These are phyloP conservation scores for Urosaurus nigricauda DNA, from an alignment of 2,797 vertebrate species.

Conservation along the genomic window DNA sequence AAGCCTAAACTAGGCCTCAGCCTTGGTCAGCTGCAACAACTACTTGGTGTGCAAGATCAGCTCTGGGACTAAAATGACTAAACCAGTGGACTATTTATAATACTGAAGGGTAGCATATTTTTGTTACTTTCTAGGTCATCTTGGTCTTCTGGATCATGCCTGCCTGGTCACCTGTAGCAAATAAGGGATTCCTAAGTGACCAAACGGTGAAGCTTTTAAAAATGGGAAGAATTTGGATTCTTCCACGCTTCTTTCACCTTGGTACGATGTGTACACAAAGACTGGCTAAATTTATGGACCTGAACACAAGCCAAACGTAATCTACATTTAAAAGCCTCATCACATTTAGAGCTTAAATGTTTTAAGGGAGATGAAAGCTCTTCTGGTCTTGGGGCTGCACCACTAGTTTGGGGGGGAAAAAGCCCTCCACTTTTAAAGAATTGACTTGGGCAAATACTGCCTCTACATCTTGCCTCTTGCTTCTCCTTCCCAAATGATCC, in stretches of 20 bases:
- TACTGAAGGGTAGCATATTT: conserved; percentile 24
- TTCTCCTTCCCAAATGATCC: not conserved
- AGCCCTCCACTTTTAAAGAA: too few relatives aligned
- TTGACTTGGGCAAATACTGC: not conserved
- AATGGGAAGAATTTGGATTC: not conserved
- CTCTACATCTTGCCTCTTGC: too few relatives aligned
- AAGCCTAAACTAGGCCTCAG: conserved; percentile 65
- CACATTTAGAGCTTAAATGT: too few relatives aligned
- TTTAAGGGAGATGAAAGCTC: not conserved
- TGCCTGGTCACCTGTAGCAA: not conserved
- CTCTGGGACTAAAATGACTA: conserved; percentile 67
- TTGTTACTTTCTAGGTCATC: not conserved
- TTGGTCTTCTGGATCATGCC: too few relatives aligned
- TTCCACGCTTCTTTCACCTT: too few relatives aligned
- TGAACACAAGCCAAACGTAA: not conserved
- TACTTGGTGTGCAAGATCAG: conserved; percentile 77
- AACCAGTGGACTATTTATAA: conserved; percentile 24
- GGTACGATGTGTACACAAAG: not conserved
- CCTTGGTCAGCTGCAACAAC: conserved; percentile 68
- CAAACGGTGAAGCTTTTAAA: not conserved
- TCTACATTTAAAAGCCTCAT: not conserved
- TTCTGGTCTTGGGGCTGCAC: not conserved
- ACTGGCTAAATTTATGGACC: not conserved
- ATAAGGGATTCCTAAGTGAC: not conserved
- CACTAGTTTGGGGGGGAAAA: not conserved